These are phyloP conservation scores for Leucozona laternaria DNA, from an alignment of 2,888 invertebrate genomes.

Conservation along the genomic window DNA sequence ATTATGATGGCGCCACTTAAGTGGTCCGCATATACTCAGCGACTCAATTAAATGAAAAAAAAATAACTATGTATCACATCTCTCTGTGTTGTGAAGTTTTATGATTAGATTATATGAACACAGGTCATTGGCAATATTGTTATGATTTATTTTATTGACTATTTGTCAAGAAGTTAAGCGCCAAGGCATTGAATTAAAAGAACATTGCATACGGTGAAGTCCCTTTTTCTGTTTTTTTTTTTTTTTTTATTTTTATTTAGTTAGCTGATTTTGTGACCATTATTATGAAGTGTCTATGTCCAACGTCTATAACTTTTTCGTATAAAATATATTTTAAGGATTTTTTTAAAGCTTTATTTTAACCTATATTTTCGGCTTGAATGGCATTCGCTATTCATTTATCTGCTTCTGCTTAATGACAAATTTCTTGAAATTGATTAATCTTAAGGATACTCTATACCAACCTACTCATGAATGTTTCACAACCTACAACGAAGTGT, in stretches of 20 bases:
- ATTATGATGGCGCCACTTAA: conserved; percentile 35
- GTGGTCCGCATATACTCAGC: not conserved
- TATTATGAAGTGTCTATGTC: not conserved
- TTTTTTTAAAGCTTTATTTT: not conserved
- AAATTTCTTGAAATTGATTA: not conserved
- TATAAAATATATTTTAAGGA: not conserved
- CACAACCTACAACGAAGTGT: not conserved
- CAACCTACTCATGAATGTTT: not conserved
- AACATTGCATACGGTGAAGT: not conserved
- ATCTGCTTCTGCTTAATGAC: not conserved
- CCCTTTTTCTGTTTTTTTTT: not conserved
- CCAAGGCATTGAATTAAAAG: not conserved
- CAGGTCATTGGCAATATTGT: conserved; percentile 36
- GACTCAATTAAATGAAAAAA: conserved; percentile 34
- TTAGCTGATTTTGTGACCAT: not conserved
- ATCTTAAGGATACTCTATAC: not conserved
- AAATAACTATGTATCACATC: conserved; percentile 20
- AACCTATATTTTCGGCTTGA: not conserved
- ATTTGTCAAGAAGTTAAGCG: conserved; percentile 17
- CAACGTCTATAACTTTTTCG: not conserved
- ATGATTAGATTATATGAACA: conserved; percentile 47
- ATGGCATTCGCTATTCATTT: not conserved
- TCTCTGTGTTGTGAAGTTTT: not conserved
- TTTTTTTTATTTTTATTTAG: not conserved
- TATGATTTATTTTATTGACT: conserved; percentile 22